phyloP scores from a whole-genome alignment of 2,113 vertebrate genomes.

The Megaceryle torquata region DNA sequence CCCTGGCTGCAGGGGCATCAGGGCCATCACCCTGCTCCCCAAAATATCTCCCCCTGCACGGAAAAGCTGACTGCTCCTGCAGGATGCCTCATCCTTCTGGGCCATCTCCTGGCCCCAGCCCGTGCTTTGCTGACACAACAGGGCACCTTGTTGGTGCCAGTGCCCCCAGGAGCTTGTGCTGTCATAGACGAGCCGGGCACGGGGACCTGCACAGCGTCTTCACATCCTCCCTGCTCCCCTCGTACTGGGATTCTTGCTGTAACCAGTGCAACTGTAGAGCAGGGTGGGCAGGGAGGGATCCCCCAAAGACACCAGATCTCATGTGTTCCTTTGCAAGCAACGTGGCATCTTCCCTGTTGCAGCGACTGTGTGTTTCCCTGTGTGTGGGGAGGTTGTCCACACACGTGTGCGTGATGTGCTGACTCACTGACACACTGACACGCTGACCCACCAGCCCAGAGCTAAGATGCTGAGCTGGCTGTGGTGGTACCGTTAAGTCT shows the following conservation, averaged over 20 bases:
- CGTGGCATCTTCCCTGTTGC: accelerated
- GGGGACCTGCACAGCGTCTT: accelerated
- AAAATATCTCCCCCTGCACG: neutral
- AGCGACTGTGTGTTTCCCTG: accelerated
- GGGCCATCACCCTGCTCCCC: neutral
- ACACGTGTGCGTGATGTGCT: conserved; percentile 44
- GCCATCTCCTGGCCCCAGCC: neutral
- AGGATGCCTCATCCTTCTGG: accelerated
- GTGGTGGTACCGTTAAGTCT: conserved; percentile 37
- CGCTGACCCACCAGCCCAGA: conserved; percentile 78
- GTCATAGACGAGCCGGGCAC: accelerated
- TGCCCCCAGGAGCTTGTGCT: neutral
- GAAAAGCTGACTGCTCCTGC: neutral
- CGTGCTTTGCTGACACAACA: accelerated
- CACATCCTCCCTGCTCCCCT: accelerated
- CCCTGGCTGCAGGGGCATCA: neutral
- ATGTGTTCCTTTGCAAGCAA: accelerated
- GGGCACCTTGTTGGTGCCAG: accelerated
- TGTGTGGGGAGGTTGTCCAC: neutral
- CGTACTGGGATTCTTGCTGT: accelerated
- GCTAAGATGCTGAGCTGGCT: conserved; percentile 17
- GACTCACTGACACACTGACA: conserved; percentile 87
- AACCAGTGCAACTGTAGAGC: neutral
- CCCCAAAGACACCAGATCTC: accelerated
- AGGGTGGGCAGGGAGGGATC: neutral